Base-by-base conservation (phyloP, 2,797 vertebrate species). In the Leptatherina wallacei region DNA sequence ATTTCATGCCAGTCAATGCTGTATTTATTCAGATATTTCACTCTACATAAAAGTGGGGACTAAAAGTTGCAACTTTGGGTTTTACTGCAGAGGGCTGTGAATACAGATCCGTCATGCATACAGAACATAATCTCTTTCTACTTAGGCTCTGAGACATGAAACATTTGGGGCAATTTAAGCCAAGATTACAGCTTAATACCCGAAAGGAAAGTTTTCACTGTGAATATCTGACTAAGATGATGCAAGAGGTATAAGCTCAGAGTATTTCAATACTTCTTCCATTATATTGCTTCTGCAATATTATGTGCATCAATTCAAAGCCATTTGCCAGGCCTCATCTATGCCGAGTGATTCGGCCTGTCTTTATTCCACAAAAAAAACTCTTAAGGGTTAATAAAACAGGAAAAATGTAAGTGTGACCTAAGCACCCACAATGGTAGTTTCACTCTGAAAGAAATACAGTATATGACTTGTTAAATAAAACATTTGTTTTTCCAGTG, bases 121-220 rank as follows among this genome's bases (percentile, higher is more conserved):
- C 20, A 56, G 59, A 73, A 60, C 44, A 60, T 65, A 13, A 78
- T 78, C 40, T 42, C 42, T 66, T 65, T 72, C 74, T 42, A 49
- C 78, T 77, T 61, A 57, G 18, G 54, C 65, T 73, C 65, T 67
- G 66, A 56, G 58, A 69, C 35, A 51, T 70, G 59, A 78, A 69
- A 62, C 52, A 77, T 77, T 81, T 61, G 67, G 65, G 61, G 38
- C 65, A 58, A 81, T 86, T 77, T 68, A 71, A 77, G 69, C 55
- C 20, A 65, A 78, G 49, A 76, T 69, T 65, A 69, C 10, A 60
- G 72, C 52, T 60, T 76, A 78, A 78, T 68, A 73, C 51, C 35
- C 33, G 63, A 76, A 77, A 51, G 52, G 66, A 54, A 76, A 62
- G 62, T 27, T 32, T 81, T 67, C 30, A 18, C 61, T 44, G 36